Evolutionary conservation across 2,888 invertebrate genomes (phyloP).

Genomic region (Orthosia cruda): DNA sequence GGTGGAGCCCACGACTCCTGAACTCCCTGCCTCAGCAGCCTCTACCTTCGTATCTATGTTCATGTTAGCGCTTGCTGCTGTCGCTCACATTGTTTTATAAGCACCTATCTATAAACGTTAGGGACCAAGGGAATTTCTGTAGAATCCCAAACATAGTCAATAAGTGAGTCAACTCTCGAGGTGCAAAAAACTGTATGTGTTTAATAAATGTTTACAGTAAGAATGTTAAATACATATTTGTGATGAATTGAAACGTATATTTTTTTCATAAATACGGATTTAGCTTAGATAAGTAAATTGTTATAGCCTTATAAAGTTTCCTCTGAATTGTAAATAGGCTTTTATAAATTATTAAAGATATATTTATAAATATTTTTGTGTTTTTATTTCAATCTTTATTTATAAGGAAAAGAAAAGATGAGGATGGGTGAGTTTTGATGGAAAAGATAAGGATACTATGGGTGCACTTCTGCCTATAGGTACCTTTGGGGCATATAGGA

Average conservation of each 20-base stretch:
- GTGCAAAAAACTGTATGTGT: not conserved
- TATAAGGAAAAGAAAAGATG: conserved; percentile 7
- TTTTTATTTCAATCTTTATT: conserved; percentile 5
- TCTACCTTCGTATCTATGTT: conserved; percentile 76
- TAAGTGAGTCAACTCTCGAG: conserved; percentile 7
- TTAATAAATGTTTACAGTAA: conserved; percentile 30
- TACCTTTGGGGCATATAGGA: too few species aligned
- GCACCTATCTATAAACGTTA: not conserved
- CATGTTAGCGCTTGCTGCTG: conserved; percentile 71
- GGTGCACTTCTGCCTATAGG: too few species aligned
- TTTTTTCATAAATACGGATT: conserved; percentile 47
- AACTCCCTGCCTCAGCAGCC: conserved; percentile 76
- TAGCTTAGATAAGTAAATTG: conserved; percentile 46
- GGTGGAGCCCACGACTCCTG: conserved; percentile 77
- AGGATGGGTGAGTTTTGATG: too few species aligned
- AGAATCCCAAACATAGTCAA: conserved; percentile 5
- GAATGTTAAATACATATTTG: conserved; percentile 43
- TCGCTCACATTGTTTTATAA: conserved; percentile 77
- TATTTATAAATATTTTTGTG: conserved; percentile 44
- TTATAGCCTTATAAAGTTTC: conserved; percentile 60
- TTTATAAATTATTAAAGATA: conserved; percentile 69
- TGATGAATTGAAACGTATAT: not conserved
- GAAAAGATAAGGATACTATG: not conserved
- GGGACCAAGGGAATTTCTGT: conserved; percentile 3
- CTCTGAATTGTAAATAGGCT: conserved; percentile 73